Percentiles rank a stretch among this genome's conserved stretches.
These are phyloP conservation scores for Ginglymostoma cirratum DNA, from an alignment of 2,113 vertebrate species.

Conservation along the genomic window DNA sequence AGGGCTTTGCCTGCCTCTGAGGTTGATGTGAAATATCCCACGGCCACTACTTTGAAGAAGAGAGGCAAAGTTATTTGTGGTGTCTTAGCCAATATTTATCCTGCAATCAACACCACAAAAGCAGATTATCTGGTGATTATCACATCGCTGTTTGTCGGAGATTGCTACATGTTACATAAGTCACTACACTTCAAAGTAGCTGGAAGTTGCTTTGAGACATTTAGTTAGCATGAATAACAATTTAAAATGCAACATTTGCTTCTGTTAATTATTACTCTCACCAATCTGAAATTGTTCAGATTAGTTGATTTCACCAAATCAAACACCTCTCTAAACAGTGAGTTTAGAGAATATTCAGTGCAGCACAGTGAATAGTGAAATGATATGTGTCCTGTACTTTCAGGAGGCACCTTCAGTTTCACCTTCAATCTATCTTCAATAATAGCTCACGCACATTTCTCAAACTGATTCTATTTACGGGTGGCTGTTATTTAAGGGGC, in stretches of 20 bases:
- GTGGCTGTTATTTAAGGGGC: neutral
- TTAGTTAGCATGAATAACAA: neutral
- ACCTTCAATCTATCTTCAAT: neutral
- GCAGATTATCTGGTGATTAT: too few relatives aligned
- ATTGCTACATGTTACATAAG: too few relatives aligned
- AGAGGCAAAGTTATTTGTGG: too few relatives aligned
- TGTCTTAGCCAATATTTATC: too few relatives aligned
- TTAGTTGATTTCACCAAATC: neutral
- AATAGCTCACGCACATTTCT: neutral
- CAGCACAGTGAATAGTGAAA: neutral
- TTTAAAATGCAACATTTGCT: too few relatives aligned
- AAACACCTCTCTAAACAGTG: neutral
- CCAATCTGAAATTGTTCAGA: neutral
- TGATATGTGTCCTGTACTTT: neutral
- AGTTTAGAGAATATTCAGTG: neutral
- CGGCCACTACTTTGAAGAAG: too few relatives aligned
- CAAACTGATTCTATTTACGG: neutral
- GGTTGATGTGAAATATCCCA: too few relatives aligned
- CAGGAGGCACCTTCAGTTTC: neutral
- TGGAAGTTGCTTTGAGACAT: neutral
- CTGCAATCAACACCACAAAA: too few relatives aligned
- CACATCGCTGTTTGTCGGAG: too few relatives aligned
- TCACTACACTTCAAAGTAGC: too few relatives aligned
- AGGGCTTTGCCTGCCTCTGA: too few relatives aligned
- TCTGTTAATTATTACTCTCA: neutral